phyloP scores from a whole-genome alignment of 2,797 vertebrate genomes.

The Lepilemur septentrionalis region DNA sequence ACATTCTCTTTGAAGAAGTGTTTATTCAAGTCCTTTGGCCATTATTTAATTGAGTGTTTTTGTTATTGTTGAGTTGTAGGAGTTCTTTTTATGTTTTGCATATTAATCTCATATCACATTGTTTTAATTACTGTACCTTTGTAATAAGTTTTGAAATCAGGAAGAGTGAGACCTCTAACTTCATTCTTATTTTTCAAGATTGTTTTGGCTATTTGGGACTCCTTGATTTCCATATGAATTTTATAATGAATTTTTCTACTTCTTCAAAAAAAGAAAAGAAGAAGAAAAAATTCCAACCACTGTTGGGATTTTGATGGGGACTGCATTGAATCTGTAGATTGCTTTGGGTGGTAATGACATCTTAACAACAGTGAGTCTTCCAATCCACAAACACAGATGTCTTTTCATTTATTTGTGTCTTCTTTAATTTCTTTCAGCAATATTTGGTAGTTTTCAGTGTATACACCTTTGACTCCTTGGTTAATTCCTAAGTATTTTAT shows the following conservation, averaged over 20 bases:
- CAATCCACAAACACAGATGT: background rate
- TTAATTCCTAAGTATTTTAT: background rate
- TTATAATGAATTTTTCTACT: constrained; percentile 42
- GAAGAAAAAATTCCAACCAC: background rate
- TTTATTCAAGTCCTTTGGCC: background rate
- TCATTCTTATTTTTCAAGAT: constrained; percentile 2
- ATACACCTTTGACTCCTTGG: background rate
- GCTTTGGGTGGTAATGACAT: background rate
- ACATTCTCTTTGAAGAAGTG: background rate
- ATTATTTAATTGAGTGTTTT: background rate
- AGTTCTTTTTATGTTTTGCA: background rate
- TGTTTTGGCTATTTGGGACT: background rate
- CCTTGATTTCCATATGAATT: constrained; percentile 13
- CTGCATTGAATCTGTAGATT: background rate
- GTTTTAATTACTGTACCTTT: background rate
- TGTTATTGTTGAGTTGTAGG: background rate
- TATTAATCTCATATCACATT: background rate
- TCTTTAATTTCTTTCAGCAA: constrained; percentile 31
- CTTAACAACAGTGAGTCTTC: background rate
- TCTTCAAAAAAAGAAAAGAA: background rate
- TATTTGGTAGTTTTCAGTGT: background rate
- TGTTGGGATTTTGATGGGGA: background rate
- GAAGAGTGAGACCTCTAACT: background rate
- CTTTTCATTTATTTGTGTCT: constrained; percentile 16
- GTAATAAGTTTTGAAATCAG: background rate